A percentile compares a stretch with the other conserved stretches of the same genome.
These are phyloP conservation scores for Heliconius hewitsoni DNA, from an alignment of 1,140 invertebrate genomes.

Conservation along the genomic window DNA sequence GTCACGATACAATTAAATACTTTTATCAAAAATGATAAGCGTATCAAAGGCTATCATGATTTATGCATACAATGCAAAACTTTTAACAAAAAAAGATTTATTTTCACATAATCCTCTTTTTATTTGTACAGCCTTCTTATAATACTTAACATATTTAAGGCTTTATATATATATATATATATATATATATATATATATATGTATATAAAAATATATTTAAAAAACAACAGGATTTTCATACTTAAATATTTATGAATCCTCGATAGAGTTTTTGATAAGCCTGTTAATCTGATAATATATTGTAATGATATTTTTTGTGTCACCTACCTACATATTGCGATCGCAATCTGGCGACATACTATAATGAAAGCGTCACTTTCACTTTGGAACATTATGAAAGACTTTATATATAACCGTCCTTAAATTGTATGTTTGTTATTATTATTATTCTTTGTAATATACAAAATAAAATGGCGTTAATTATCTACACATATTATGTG, in stretches of 20 bases:
- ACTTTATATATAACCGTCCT: conserved; percentile 12
- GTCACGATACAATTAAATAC: conserved; percentile 22
- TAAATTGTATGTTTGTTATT: conserved; percentile 25
- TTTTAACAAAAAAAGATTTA: neutral
- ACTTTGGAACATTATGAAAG: conserved; percentile 16
- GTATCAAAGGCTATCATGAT: conserved; percentile 30
- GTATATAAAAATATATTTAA: neutral
- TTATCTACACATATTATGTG: conserved; percentile 14
- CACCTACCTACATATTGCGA: conserved; percentile 1
- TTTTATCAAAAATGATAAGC: conserved; percentile 37
- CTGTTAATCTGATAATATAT: conserved; percentile 1
- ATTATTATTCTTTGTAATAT: neutral
- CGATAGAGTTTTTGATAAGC: neutral
- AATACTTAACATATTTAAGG: neutral
- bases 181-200: neutral
- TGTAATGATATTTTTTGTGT: conserved; percentile 3
- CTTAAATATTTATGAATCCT: neutral
- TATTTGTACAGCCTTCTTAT: neutral
- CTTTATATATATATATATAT: neutral
- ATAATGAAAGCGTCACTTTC: conserved; percentile 20
- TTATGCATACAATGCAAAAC: neutral
- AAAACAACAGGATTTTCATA: too few species aligned
- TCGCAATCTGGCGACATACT: conserved; percentile 10
- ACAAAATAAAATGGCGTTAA: neutral
- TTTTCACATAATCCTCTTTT: neutral